Evolutionary conservation across 2,113 vertebrate species (phyloP), one percentile per base, ranked within the genome.

Genomic region (Nibea coibor): DNA sequence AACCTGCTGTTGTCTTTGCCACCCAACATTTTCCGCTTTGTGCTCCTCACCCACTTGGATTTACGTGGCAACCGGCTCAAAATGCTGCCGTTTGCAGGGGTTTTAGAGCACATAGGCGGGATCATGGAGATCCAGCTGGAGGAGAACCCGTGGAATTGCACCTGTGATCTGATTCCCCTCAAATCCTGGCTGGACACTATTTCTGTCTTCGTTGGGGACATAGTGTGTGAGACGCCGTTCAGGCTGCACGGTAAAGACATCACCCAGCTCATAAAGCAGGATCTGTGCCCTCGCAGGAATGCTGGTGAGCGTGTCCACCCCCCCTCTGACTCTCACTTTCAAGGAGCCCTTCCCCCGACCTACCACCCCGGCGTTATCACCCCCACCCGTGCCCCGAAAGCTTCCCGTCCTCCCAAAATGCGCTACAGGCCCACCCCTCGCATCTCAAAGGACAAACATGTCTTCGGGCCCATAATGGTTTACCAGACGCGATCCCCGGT

Each of bases 81-180:
- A 86, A 97, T 95, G 90, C 93, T 99, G 94, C 98, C 98, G 11
- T 99, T 99, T 53, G 97, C 97, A 0, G 98, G 98, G 0, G 98
- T 99, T 69, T 91, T 99, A 70, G 98, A 99, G 88, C 98, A 99
- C 87, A 98, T 99, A 0, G 97, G 98, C 0, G 97, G 98, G 42
- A 99, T 99, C 87, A 98, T 99, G 97, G 98, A 99, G 92, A 99
- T 99, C 83, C 97, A 99, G 94, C 94, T 99, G 77, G 98, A 99
- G 82, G 98, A 99, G 85, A 99, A 99, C 80, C 98, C 98, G 0
- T 99, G 98, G 98, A 99, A 99, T 75, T 99, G 98, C 92, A 99
- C 97, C 24, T 99, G 98, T 0, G 98, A 99, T 87, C 91, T 99
- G 69, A 95, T 98, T 51, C 96, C 98, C 0, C 96, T 99, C 43